These are phyloP conservation scores for Periphyllus acericola DNA, from an alignment of 2,888 invertebrate genomes.

Conservation along the genomic window DNA sequence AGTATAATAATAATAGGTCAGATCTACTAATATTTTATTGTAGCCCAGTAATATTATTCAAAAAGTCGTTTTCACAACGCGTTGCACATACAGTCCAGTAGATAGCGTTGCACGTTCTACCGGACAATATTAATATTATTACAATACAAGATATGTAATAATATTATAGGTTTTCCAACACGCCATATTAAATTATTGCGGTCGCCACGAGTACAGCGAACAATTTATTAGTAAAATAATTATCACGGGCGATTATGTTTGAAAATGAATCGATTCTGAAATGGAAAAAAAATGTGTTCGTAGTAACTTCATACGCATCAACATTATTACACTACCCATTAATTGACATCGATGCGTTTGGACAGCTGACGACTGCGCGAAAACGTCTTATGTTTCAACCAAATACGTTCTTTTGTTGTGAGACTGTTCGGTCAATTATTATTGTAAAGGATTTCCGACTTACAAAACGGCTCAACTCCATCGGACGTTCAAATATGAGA, in stretches of 20 bases:
- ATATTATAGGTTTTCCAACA: not conserved
- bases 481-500: not conserved
- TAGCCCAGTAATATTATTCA: no score
- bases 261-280: not conserved
- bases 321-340: not conserved
- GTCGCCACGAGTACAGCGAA: not conserved
- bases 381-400: not conserved
- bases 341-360: not conserved
- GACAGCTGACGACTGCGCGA: not conserved
- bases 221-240: not conserved
- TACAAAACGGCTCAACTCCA: not conserved
- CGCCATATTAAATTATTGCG: not conserved
- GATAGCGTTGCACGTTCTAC: conserved; percentile 12
- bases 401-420: not conserved
- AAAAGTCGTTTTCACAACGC: not conserved
- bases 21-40: no score
- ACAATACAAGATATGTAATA: no score
- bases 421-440: not conserved
- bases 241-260: not conserved
- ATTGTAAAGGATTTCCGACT: not conserved
- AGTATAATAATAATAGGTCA: no score
- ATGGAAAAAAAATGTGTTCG: not conserved
- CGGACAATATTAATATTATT: not conserved
- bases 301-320: not conserved
- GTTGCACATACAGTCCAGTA: not conserved